phyloP scores from a whole-genome alignment of 2,113 vertebrate species.

The Cephalopterus ornatus region DNA sequence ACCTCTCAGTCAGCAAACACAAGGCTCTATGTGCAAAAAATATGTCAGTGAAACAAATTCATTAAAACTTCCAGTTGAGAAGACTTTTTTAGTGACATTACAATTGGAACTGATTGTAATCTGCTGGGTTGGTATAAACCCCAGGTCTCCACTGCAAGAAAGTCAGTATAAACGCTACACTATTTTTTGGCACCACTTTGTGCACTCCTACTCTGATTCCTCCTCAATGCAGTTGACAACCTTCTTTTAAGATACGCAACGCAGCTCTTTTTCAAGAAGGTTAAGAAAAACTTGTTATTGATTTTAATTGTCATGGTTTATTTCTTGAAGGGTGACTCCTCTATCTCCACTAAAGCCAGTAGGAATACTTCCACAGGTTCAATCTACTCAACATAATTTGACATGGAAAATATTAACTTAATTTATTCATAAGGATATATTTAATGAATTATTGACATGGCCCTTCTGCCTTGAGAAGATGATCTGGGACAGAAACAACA shows the following conservation, averaged over 20 bases:
- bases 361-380: not conserved
- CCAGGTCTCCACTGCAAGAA: not conserved
- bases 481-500: not conserved
- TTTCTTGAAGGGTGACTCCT: not conserved
- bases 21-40: not conserved
- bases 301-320: not conserved
- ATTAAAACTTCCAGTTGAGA: not conserved
- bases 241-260: not conserved
- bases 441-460: not conserved
- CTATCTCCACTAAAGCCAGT: not conserved
- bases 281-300: not conserved
- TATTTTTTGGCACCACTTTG: not conserved
- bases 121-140: slow-evolving; percentile 11
- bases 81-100: not conserved
- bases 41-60: not conserved
- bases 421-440: not conserved
- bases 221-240: not conserved
- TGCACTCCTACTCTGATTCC: not conserved
- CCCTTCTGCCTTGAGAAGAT: not conserved
- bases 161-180: not conserved
- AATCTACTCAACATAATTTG: not conserved
- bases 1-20: not conserved
- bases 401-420: not conserved
- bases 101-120: not conserved
- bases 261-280: not conserved